Base-by-base conservation (phyloP, 2,797 vertebrate genomes). In the Macrochelys suwanniensis region DNA sequence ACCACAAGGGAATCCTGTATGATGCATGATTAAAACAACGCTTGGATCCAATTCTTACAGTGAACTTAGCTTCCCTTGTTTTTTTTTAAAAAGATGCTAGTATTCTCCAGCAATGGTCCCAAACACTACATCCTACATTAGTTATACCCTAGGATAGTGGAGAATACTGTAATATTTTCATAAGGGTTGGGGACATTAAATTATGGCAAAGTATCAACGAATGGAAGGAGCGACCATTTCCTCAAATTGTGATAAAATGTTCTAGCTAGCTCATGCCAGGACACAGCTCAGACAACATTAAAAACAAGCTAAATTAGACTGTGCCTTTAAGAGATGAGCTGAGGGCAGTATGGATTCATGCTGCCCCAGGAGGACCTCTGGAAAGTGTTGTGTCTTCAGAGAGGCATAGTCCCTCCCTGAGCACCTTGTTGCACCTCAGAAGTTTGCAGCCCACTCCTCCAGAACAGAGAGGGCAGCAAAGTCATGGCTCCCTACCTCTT, bases 281-380 rank as follows among this genome's bases (percentile, higher is more conserved):
- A 49, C 33, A 74, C n/a, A n/a, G 8, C 28, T 83, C n/a, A 85
- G 37, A 37, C 0, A 11, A 50, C 3, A 2, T 1, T 5, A 13
- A 13, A 80, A 59, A 88, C 37, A 21, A 88, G 23, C 51, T 21
- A 56, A 65, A 49, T 50, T 68, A 82, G 71, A 65, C n/a, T 85
- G 47, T 45, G 21, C 3, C 3, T 10, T 76, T 76, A 76, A 76
- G 71, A 28, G 37, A 23, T 1, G 3, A 31, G 77, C 86, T 47
- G 12, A 76, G 51, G 49, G 37, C 12, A 57, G 13, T 5, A 3
- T 50, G 11, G 68, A 74, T 86, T 37, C 50, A 77, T 16, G 3
- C 2, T 1, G 80, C 31, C 19, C 17, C 10, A 2, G 0, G 3
- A 11, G 5, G 25, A 76, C 9, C n/a, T 68, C n/a, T 68, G 25